Conservation (phyloP, 2,888 invertebrate species). For the Cryptops parisi region DNA sequence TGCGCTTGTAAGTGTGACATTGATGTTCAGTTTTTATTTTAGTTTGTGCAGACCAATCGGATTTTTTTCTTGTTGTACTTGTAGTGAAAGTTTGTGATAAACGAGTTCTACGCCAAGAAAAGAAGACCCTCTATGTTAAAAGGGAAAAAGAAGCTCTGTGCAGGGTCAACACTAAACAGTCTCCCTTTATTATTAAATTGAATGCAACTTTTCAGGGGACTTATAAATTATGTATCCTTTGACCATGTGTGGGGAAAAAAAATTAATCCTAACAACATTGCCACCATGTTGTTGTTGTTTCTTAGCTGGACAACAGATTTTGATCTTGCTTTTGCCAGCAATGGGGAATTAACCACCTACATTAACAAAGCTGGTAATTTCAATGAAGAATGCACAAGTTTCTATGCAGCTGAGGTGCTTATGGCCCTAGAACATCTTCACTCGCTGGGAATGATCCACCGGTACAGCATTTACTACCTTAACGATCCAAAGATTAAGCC, state of each 20-base stretch:
- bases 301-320: slow-evolving; percentile 57
- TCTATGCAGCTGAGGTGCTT: slow-evolving; percentile 88
- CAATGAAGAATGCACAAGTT: slow-evolving; percentile 72
- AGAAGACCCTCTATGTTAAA: slow-evolving; percentile 81
- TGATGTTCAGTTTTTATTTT: background rate
- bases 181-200: slow-evolving; percentile 79
- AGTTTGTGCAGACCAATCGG: slow-evolving; percentile 8
- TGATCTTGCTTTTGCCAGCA: slow-evolving; percentile 84
- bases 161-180: slow-evolving; percentile 53
- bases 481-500: no score
- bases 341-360: slow-evolving; percentile 84
- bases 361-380: slow-evolving; percentile 83
- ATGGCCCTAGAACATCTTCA: slow-evolving; percentile 85
- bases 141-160: slow-evolving; percentile 90
- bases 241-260: no score
- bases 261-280: no score
- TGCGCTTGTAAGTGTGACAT: slow-evolving; percentile 91
- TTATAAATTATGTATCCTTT: slow-evolving; percentile 57
- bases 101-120: slow-evolving; percentile 77
- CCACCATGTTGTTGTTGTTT: no score
- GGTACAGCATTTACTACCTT: no score
- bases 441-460: slow-evolving; percentile 73
- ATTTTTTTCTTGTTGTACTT: slow-evolving; percentile 27
- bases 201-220: slow-evolving; percentile 94
- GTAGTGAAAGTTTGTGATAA: slow-evolving; percentile 97